These are phyloP conservation scores for Diploptera punctata DNA, from an alignment of 2,888 invertebrate species.

Conservation along the genomic window DNA sequence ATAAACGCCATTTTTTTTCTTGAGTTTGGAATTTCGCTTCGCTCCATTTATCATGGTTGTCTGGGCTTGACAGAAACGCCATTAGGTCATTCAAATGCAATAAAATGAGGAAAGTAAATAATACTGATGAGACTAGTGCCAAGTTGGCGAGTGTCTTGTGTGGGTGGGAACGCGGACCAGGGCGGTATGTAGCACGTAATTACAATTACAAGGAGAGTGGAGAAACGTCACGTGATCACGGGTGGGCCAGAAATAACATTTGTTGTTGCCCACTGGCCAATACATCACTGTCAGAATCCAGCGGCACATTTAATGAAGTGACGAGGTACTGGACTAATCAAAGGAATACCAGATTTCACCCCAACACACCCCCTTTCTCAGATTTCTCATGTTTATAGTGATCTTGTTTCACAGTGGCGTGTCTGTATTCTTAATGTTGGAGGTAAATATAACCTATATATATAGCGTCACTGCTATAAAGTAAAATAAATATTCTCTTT, in stretches of 20 bases:
- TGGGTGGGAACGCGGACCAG: neutral
- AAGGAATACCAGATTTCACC: too few species aligned
- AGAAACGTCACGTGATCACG: too few species aligned
- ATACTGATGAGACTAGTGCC: neutral
- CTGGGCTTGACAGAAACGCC: neutral
- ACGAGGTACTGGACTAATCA: neutral
- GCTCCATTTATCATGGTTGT: neutral
- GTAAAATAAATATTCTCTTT: too few species aligned
- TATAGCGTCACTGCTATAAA: too few species aligned
- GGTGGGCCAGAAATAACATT: neutral
- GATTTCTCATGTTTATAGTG: too few species aligned
- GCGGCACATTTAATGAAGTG: neutral
- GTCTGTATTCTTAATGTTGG: too few species aligned
- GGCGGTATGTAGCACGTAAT: slow-evolving; percentile 24
- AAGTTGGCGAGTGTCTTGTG: slow-evolving; percentile 11
- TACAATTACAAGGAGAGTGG: slow-evolving; percentile 26
- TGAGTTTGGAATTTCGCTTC: too few species aligned
- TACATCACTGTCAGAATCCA: slow-evolving; percentile 8
- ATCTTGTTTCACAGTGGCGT: too few species aligned
- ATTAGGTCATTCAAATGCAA: neutral
- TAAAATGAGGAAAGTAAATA: neutral
- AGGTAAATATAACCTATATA: too few species aligned
- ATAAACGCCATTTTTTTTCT: too few species aligned
- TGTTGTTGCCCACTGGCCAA: neutral
- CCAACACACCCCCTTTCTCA: too few species aligned